Conservation (phyloP, 1,140 invertebrate species). For the Ephestia elutella region DNA sequence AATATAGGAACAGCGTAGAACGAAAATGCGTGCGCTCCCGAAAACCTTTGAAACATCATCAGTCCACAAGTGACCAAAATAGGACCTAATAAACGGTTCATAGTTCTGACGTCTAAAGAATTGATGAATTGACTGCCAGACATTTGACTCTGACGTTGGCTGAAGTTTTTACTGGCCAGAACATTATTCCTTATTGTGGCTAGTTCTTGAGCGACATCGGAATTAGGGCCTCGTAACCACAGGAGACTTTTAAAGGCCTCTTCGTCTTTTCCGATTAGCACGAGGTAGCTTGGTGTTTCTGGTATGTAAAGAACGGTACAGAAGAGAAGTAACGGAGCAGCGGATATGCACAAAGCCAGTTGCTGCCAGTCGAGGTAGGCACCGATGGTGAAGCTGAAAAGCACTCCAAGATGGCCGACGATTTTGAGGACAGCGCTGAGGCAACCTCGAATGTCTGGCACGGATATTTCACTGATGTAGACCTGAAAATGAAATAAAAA, state of each 20-base stretch:
- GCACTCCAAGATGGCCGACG: constrained; percentile 87
- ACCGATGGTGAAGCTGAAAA: constrained; percentile 88
- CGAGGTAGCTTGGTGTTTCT: constrained; percentile 82
- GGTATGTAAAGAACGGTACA: constrained; percentile 77
- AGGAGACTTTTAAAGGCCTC: constrained; percentile 83
- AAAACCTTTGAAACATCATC: constrained; percentile 91
- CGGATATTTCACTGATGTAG: constrained; percentile 95
- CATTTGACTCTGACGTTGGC: constrained; percentile 66
- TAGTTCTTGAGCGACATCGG: constrained; percentile 83
- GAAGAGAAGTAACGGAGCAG: constrained; percentile 78
- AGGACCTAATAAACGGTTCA: constrained; percentile 76
- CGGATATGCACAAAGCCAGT: constrained; percentile 84
- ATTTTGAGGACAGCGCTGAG: constrained; percentile 91
- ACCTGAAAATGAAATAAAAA: constrained; percentile 75
- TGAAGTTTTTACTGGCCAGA: constrained; percentile 71
- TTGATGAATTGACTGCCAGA: constrained; percentile 55
- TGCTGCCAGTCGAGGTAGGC: constrained; percentile 89
- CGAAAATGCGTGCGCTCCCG: constrained; percentile 88
- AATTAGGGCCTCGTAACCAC: constrained; percentile 84
- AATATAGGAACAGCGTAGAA: constrained; percentile 91
- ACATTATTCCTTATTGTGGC: constrained; percentile 81
- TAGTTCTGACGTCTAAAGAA: constrained; percentile 62
- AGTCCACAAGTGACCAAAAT: constrained; percentile 87
- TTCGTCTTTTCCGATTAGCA: constrained; percentile 77
- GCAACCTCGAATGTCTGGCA: constrained; percentile 89